Evolutionary conservation across 2,888 invertebrate genomes (phyloP).

Genomic region (Diaperis boleti): DNA sequence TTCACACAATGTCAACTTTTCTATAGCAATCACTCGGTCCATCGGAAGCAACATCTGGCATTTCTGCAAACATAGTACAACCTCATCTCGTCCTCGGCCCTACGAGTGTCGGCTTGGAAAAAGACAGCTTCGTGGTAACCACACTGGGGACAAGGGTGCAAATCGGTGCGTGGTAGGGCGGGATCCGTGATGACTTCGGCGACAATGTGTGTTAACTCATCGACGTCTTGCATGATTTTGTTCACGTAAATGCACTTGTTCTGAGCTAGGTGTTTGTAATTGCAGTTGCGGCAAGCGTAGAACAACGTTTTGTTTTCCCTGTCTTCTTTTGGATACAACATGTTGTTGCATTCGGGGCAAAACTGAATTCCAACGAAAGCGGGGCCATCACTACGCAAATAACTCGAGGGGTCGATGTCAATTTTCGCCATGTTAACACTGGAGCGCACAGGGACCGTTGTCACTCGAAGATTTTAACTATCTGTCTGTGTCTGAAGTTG

Average conservation of each 20-base stretch:
- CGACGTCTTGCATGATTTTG: neutral
- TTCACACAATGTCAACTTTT: too few species aligned
- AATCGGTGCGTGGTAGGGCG: neutral
- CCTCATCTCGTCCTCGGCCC: neutral
- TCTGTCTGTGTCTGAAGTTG: too few species aligned
- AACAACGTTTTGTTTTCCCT: neutral
- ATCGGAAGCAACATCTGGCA: neutral
- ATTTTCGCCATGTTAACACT: too few species aligned
- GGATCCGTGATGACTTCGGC: neutral
- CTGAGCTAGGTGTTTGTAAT: neutral
- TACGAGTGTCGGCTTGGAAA: neutral
- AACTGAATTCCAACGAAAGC: neutral
- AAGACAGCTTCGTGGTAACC: neutral
- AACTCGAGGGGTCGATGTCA: neutral
- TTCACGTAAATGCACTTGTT: neutral
- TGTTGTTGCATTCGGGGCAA: neutral
- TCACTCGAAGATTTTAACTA: too few species aligned
- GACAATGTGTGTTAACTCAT: neutral
- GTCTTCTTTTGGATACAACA: constrained; percentile 1
- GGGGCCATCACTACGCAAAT: neutral
- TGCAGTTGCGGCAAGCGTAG: neutral
- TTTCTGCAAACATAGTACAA: constrained; percentile 1
- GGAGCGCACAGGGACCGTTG: too few species aligned
- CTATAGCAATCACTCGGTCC: neutral
- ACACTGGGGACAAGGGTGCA: neutral